These are phyloP conservation scores for Ciona savignyi DNA, from an alignment of 23 tunicate genomes.

Conservation along the genomic window DNA sequence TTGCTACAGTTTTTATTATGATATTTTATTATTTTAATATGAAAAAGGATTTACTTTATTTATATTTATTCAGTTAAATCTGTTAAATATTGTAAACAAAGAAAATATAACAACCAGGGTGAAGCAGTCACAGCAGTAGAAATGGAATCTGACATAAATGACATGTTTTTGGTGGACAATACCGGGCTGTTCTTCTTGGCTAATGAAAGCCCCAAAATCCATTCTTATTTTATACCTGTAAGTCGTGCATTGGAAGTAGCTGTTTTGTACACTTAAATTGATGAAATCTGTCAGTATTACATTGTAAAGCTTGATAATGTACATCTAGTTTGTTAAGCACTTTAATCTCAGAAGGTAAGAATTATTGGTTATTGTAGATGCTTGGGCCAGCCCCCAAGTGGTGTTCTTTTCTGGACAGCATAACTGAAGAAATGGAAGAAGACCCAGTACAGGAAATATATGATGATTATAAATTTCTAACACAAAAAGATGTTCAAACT, in stretches of 20 bases:
- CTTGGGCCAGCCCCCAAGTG: slow-evolving; percentile 89
- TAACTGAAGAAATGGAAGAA: slow-evolving; percentile 91
- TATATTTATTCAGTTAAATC: too few species aligned
- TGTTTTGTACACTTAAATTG: too few species aligned
- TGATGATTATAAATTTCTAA: slow-evolving; percentile 82
- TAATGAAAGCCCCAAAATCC: slow-evolving; percentile 70
- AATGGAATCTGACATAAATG: slow-evolving; percentile 56
- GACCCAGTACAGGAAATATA: slow-evolving; percentile 67
- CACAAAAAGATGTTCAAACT: slow-evolving; percentile 57
- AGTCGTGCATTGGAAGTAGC: too few species aligned
- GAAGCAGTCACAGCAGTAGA: slow-evolving; percentile 81
- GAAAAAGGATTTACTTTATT: too few species aligned
- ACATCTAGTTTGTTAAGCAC: too few species aligned
- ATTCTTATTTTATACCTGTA: slow-evolving; percentile 84
- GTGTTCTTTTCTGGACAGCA: slow-evolving; percentile 77
- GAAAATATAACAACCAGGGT: slow-evolving; percentile 34
- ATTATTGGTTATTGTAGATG: slow-evolving; percentile 66
- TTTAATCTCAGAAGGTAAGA: too few species aligned
- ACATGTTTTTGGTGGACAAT: slow-evolving; percentile 43
- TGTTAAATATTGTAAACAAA: too few species aligned
- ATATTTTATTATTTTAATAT: too few species aligned
- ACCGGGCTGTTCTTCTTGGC: slow-evolving; percentile 83
- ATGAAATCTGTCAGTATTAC: too few species aligned
- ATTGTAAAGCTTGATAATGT: too few species aligned
- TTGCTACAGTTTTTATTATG: too few species aligned